Conservation (phyloP, 2,888 invertebrate species). For the Hirtodrosophila histrioides region DNA sequence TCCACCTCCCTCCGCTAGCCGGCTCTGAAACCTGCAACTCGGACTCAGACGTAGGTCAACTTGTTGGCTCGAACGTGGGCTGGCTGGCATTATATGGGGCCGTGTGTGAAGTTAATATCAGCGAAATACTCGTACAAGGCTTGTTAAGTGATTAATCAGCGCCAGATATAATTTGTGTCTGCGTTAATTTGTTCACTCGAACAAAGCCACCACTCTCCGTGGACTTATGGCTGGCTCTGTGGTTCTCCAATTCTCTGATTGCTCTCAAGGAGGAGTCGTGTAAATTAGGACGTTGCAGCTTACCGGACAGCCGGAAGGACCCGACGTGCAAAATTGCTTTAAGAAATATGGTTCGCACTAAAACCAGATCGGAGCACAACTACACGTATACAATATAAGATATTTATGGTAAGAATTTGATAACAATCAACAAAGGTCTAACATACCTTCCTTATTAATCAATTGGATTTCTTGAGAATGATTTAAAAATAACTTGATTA, state of each 20-base stretch:
- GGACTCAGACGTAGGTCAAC: conserved; percentile 45
- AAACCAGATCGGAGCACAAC: conserved; percentile 10
- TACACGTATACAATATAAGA: not conserved
- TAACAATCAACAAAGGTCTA: no score
- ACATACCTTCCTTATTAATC: no score
- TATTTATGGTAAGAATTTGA: not conserved
- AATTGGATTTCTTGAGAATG: no score
- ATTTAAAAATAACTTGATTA: no score
- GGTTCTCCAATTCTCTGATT: no score
- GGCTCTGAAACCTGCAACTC: not conserved
- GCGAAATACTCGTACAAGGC: conserved; percentile 79
- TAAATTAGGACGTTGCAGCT: conserved; percentile 73
- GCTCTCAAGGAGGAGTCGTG: conserved; percentile 45
- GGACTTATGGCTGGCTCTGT: conserved; percentile 2
- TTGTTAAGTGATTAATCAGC: conserved; percentile 84
- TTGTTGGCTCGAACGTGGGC: conserved; percentile 31
- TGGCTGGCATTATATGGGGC: conserved; percentile 3
- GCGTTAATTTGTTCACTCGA: conserved; percentile 81
- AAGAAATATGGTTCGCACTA: conserved; percentile 40
- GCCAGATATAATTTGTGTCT: conserved; percentile 83
- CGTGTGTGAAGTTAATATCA: conserved; percentile 74
- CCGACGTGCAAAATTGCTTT: conserved; percentile 32
- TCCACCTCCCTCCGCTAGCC: not conserved
- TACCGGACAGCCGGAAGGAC: conserved; percentile 37
- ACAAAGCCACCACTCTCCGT: conserved; percentile 55